phyloP scores from a whole-genome alignment of 2,113 vertebrate genomes.

The Myotis lucifugus region DNA sequence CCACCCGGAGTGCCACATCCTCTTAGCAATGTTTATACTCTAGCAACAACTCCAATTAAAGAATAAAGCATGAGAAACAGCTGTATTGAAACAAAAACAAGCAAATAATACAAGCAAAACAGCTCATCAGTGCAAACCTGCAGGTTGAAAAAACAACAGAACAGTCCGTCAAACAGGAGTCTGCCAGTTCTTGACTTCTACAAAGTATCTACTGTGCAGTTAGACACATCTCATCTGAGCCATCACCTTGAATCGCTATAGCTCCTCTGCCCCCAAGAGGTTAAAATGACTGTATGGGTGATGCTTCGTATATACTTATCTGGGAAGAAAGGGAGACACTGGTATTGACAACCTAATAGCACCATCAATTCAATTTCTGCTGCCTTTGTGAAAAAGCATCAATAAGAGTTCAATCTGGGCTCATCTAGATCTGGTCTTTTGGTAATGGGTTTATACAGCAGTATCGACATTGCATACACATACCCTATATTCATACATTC shows the following conservation, averaged over 20 bases:
- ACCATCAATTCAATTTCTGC: conserved; percentile 77
- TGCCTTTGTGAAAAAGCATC: conserved; percentile 73
- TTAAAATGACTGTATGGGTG: conserved; percentile 8
- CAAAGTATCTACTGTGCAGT: not conserved
- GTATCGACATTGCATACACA: not conserved
- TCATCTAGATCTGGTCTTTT: conserved; percentile 59
- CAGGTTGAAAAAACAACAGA: not conserved
- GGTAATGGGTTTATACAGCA: conserved; percentile 69
- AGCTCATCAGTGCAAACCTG: not conserved
- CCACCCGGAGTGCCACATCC: not conserved
- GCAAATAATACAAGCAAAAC: conserved; percentile 19
- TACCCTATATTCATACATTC: conserved; percentile 58
- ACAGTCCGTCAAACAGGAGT: not conserved
- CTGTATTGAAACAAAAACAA: conserved; percentile 20
- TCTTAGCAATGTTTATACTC: not conserved
- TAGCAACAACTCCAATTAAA: not conserved
- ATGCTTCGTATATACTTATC: conserved; percentile 61
- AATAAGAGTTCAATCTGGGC: conserved; percentile 67
- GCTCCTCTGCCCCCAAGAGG: conserved; percentile 12
- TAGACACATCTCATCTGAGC: not conserved
- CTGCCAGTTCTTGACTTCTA: not conserved
- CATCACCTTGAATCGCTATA: not conserved
- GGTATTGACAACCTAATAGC: conserved; percentile 76
- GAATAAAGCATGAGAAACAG: not conserved
- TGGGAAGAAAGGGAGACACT: conserved; percentile 66